Evolutionary conservation across 2,888 invertebrate genomes (phyloP).

Genomic region (Drosophila buzzatii): DNA sequence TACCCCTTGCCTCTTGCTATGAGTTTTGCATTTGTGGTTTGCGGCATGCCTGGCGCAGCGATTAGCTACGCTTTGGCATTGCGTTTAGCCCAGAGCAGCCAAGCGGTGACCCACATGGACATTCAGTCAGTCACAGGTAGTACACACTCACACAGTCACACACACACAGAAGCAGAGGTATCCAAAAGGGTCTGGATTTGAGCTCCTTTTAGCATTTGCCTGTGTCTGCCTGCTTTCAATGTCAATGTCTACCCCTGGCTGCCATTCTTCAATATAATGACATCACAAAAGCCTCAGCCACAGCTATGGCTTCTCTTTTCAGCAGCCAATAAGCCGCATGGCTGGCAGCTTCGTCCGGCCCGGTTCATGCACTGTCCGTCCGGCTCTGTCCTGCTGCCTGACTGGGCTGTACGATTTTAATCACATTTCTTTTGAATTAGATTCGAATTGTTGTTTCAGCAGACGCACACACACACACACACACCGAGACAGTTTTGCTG

Average conservation of each 20-base stretch:
- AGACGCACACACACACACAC: conserved; percentile 8
- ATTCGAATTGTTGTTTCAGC: conserved; percentile 67
- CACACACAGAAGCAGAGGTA: neutral
- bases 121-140: conserved; percentile 71
- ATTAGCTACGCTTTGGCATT: conserved; percentile 79
- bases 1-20: neutral
- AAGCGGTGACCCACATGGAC: conserved; percentile 65
- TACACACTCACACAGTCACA: conserved; percentile 8
- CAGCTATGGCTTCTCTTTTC: conserved; percentile 38
- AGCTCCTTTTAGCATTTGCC: conserved; percentile 20
- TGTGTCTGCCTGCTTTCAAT: conserved; percentile 68
- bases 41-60: conserved; percentile 69
- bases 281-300: conserved; percentile 83
- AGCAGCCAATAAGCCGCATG: conserved; percentile 62
- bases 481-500: conserved; percentile 15
- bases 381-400: conserved; percentile 13
- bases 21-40: conserved; percentile 63
- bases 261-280: conserved; percentile 84
- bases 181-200: conserved; percentile 27
- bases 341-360: conserved; percentile 22
- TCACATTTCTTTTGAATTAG: conserved; percentile 80
- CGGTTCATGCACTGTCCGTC: conserved; percentile 1
- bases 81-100: conserved; percentile 52
- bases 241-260: conserved; percentile 73
- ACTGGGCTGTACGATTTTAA: conserved; percentile 70